Evolutionary conservation across 2,797 vertebrate genomes (phyloP).

Genomic region (Macrochelys suwanniensis): DNA sequence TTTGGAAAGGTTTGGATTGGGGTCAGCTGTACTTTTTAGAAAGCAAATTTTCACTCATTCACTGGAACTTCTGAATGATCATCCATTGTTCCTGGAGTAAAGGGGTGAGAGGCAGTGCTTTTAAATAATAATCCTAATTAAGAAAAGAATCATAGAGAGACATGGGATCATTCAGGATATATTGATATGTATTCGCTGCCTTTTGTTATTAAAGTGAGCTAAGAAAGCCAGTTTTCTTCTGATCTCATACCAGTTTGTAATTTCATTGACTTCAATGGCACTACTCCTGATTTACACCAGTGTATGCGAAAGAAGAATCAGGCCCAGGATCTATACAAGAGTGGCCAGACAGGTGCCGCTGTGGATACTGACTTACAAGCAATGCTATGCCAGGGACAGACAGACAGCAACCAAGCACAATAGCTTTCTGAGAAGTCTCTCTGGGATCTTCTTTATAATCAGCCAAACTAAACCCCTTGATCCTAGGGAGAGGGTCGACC

Average conservation of each 20-base stretch:
- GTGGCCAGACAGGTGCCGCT: background rate
- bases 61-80: background rate
- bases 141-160: background rate
- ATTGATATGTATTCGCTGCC: background rate
- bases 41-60: background rate
- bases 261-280: background rate
- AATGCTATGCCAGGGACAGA: background rate
- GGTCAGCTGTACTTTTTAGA: background rate
- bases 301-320: background rate
- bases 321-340: background rate
- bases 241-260: background rate
- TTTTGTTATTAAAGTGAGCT: background rate
- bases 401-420: background rate
- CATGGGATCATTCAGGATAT: background rate
- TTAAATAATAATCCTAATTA: background rate
- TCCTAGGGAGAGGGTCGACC: background rate
- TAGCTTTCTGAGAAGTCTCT: background rate
- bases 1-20: background rate
- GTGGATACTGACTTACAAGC: background rate
- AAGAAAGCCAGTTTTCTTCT: background rate
- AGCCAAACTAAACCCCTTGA: background rate
- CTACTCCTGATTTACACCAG: background rate
- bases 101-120: background rate
- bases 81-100: background rate
- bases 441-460: background rate